Evolutionary conservation across 2,888 invertebrate species (phyloP), one percentile per base, ranked within the genome.

Genomic region (Leucoma salicis): DNA sequence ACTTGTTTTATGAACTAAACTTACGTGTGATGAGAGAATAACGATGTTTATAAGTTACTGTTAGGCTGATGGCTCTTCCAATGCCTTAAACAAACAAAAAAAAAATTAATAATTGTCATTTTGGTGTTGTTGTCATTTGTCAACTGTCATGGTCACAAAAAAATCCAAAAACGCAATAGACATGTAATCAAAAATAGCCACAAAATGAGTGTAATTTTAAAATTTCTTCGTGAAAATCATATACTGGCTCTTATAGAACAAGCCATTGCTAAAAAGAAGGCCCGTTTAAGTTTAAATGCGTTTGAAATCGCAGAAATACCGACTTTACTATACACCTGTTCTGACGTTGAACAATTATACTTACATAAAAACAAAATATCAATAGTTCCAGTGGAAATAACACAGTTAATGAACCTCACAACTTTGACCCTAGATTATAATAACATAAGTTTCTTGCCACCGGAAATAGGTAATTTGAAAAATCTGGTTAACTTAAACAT

Each of bases 201-300:
- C 41, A 68, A 88, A 83, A 93, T 93, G 92, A 93, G 92, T 87
- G 90, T 90, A 65, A 88, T 94, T 64, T 91, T 92, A 75, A 91
- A 93, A 79, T 94, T 92, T 78, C 91, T 94, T 65, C 93, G 92
- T 77, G 91, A 92, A 78, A 92, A 93, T 71, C 92, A 93, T 66
- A 92, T 93, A 67, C 72, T 93, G 62, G 93, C 93, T 25, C 88
- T 92, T 57, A 92, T 94, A 61, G 94, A 94, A 81, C 91, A 92
- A 66, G 93, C 92, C 7, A 85, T 91, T 42, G 79, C 78, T 21
- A 91, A 91, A 63, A 92, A 91, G 72, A 90, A 92, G 29, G 90
- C 91, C 41, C 86, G 90, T 46, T 78, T 94, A 52, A 91, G 91
- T 77, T 78, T 94, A 43, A 93, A 93, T 53, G 91, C 92, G 49